Base-by-base conservation (phyloP, 2,888 invertebrate genomes). In the Apamea sordens region DNA sequence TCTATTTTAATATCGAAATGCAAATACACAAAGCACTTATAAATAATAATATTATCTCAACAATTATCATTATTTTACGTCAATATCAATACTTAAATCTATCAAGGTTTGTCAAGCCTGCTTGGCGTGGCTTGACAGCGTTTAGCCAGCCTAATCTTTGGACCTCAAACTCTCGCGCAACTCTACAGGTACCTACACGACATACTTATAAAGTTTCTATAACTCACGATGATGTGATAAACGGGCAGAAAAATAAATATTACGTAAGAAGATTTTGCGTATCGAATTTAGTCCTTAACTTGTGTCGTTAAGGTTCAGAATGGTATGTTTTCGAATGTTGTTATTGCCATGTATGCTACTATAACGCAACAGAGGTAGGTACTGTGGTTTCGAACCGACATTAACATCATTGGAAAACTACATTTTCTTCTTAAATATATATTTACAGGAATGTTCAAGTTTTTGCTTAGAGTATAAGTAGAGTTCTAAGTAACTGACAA, bases 331-430 rank as follows among this genome's bases (percentile, higher is more conserved):
- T 28, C 36, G n/a, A 79, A 76, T 82, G 64, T 79, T 81, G 78
- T 83, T 89, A 76, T 80, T 80, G 74, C 32, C 65, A 80, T 85
- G 73, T 79, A 76, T 80, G 87, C 77, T 90, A 83, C 89, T 90
- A 91, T 53, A 91, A 90, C 90, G 90, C 84, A 91, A 90, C 91
- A 77, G 44, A 79, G 69, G 79, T 65, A 79, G 69, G 79, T 65
- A 72, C 82, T 85, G 68, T 80, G 75, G 86, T 70, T 75, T 79
- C 53, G 56, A 73, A 80, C 74, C 18, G 67, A 6, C 61, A 24
- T 28, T 59, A 76, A 78, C 80, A 80, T 74, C 80, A 76, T 86
- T 83, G 56, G 70, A 67, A 78, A 84, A 59, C 63, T 41, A 67
- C n/a, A 65, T 75, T 36, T 50, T 47, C 24, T 72, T 44, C 36